Evolutionary conservation across 2,888 invertebrate species (phyloP), one percentile per base, ranked within the genome.

Genomic region (Drosophila borborema): DNA sequence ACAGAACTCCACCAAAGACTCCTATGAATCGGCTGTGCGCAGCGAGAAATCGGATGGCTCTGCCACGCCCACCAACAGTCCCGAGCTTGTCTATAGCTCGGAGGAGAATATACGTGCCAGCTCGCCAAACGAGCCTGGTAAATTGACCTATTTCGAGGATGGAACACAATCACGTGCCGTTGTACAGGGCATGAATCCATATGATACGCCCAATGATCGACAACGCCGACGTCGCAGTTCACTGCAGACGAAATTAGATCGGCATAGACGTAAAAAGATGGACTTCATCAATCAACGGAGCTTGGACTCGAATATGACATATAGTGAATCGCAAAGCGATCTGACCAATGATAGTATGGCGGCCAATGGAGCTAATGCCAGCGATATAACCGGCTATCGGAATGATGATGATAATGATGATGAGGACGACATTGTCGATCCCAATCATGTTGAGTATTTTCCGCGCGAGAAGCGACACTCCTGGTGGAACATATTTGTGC

Each of bases 401-500:
- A 56, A 56, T 55, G 40, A 40, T 8, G 31, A 43, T 43, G 56
- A 56, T 43, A 38, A 56, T 43, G 85, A 87, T 48, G 78, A 86
- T 46, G 87, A 81, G 49, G 84, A 91, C 64, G 89, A 86, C 36
- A 81, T 86, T 67, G 64, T 90, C 54, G 91, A 91, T 85, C 83
- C 90, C 56, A 84, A 82, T 81, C 90, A 91, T 71, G 68, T 67
- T 34, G 90, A 86, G 54, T 91, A 90, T 60, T 92, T 86, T 80
- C 94, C 94, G 49, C 93, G 92, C 80, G 93, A 96, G 92, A 97
- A 97, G 92, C 94, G 97, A 74, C 96, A 96, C 45, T 97, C 97
- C 45, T 97, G 97, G 97, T 97, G 97, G 97, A 97, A 97, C 92
- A 96, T 97, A 77, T 97, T 97, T 92, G 96, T 96, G 53, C 96